Evolutionary conservation across 2,797 vertebrate species (phyloP).

Genomic region (Aplochiton taeniatus): DNA sequence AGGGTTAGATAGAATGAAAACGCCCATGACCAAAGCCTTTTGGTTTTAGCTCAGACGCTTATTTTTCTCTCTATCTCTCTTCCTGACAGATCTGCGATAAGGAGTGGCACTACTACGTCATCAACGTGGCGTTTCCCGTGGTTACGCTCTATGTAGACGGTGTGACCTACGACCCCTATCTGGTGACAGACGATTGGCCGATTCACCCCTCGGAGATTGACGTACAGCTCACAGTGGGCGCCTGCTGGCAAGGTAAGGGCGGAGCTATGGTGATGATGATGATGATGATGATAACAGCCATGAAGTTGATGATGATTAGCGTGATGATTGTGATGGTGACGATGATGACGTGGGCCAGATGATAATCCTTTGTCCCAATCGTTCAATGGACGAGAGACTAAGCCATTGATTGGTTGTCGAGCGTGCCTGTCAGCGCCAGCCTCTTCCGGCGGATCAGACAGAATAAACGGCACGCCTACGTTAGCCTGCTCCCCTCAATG

Average conservation of each 20-base stretch:
- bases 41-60: no score
- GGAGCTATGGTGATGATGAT: neutral
- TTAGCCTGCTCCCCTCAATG: no score
- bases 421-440: no score
- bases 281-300: slow-evolving; percentile 3
- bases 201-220: slow-evolving; percentile 96
- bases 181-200: slow-evolving; percentile 98
- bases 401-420: no score
- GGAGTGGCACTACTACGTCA: slow-evolving; percentile 98
- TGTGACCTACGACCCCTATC: slow-evolving; percentile 92
- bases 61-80: slow-evolving; percentile 39
- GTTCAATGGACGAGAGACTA: no score
- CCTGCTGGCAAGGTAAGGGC: slow-evolving; percentile 96
- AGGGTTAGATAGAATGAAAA: no score
- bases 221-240: slow-evolving; percentile 94
- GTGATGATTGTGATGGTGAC: neutral
- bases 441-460: no score
- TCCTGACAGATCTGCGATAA: slow-evolving; percentile 92
- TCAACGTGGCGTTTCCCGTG: slow-evolving; percentile 92
- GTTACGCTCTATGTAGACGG: slow-evolving; percentile 95
- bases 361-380: no score
- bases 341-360: neutral
- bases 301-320: neutral
- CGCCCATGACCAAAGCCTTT: no score
- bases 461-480: no score